Conservation (phyloP, 1,140 invertebrate genomes). For the Ridgeia piscesae region DNA sequence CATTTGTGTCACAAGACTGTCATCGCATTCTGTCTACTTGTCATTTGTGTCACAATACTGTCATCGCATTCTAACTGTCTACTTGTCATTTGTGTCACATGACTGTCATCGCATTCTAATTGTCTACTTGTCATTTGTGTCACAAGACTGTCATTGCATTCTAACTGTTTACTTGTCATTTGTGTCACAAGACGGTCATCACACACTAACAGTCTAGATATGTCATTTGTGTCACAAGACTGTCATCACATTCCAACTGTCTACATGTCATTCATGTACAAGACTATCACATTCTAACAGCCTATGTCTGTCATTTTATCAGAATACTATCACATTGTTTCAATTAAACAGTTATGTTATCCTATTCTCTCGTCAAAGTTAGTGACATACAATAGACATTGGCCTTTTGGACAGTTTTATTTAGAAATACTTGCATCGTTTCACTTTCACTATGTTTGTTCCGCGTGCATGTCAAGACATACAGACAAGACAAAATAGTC, state of each 20-base stretch:
- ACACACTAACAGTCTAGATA: background rate
- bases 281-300: background rate
- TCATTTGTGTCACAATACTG: background rate
- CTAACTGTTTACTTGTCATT: background rate
- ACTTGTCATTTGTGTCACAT: background rate
- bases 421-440: background rate
- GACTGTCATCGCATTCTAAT: background rate
- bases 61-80: background rate
- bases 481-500: background rate
- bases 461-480: background rate
- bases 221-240: background rate
- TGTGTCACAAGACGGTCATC: background rate
- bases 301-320: background rate
- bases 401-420: background rate
- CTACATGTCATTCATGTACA: background rate
- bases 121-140: background rate
- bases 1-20: background rate
- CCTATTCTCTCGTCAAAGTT: background rate
- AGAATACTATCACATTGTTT: too few species aligned
- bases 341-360: background rate
- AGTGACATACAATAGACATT: background rate
- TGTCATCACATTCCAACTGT: background rate
- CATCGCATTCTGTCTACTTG: background rate
- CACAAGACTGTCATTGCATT: background rate
- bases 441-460: background rate